Percentiles rank a stretch among this genome's conserved stretches.
Evolutionary conservation across 2,888 invertebrate species (phyloP).

Genomic region (Campoletis raptor): DNA sequence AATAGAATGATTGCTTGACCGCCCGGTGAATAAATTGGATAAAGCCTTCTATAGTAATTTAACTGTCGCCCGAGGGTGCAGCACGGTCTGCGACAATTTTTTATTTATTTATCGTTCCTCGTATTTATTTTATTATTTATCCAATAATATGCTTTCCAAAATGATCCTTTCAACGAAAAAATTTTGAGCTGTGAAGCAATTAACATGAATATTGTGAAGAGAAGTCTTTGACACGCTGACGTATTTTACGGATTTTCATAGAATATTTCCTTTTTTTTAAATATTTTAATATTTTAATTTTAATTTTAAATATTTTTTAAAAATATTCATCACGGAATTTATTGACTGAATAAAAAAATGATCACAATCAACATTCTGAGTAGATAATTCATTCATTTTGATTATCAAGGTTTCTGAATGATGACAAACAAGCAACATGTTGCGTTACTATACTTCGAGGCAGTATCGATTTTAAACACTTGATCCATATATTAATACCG

Average conservation of each 20-base stretch:
- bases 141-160: constrained; percentile 3
- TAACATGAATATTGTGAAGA: no score
- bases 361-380: not conserved
- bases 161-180: not conserved
- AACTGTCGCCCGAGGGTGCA: constrained; percentile 78
- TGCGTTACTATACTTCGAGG: not conserved
- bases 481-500: not conserved
- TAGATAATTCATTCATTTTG: constrained; percentile 10
- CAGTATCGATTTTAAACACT: constrained; percentile 1
- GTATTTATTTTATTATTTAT: constrained; percentile 10
- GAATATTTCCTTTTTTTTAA: no score
- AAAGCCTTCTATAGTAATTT: constrained; percentile 82
- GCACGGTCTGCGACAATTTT: constrained; percentile 60
- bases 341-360: no score
- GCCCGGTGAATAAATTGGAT: constrained; percentile 82
- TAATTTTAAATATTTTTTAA: no score
- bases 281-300: no score
- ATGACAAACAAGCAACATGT: constrained; percentile 17
- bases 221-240: no score
- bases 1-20: constrained; percentile 83
- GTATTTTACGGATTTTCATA: no score
- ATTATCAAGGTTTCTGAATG: constrained; percentile 19
- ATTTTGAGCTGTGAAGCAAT: not conserved
- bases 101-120: constrained; percentile 27
- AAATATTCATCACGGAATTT: no score